Conservation (phyloP, 2,888 invertebrate genomes). For the Chalcosyrphus nemorum region DNA sequence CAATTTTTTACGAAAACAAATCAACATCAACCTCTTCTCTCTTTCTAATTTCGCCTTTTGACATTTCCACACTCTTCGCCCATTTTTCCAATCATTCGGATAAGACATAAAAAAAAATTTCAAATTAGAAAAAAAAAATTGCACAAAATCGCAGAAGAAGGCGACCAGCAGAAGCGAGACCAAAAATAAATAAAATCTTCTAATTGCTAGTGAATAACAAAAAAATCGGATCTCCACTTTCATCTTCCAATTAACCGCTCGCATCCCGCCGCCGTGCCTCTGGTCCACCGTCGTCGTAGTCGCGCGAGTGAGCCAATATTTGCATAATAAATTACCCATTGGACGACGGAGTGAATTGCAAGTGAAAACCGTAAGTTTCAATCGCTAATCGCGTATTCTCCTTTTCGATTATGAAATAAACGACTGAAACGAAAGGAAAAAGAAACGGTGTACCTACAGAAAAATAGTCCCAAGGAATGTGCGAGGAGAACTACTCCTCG, state of each 20-base stretch:
- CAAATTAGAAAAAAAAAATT: constrained; percentile 39
- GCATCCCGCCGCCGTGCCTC: constrained; percentile 7
- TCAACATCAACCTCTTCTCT: constrained; percentile 39
- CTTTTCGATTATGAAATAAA: constrained; percentile 50
- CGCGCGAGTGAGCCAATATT: constrained; percentile 57
- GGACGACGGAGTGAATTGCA: constrained; percentile 47
- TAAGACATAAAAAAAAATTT: constrained; percentile 25
- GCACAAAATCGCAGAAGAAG: constrained; percentile 46
- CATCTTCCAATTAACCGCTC: neutral
- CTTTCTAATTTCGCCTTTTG: constrained; percentile 52
- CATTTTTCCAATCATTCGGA: constrained; percentile 60
- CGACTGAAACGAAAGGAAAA: neutral
- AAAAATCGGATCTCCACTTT: neutral
- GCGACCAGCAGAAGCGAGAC: constrained; percentile 2
- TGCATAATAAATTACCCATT: constrained; percentile 70
- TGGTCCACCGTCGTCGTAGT: constrained; percentile 1
- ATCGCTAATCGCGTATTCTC: constrained; percentile 9
- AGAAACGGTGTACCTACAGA: constrained; percentile 27
- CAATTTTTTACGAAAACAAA: constrained; percentile 58
- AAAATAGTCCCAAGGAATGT: constrained; percentile 21
- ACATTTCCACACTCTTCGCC: constrained; percentile 63
- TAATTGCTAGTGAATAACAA: too few species aligned
- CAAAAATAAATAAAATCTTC: neutral
- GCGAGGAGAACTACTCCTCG: neutral
- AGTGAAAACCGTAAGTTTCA: constrained; percentile 60